These are phyloP conservation scores for Ptychoptera albimana DNA, from an alignment of 2,888 invertebrate genomes.

Conservation along the genomic window DNA sequence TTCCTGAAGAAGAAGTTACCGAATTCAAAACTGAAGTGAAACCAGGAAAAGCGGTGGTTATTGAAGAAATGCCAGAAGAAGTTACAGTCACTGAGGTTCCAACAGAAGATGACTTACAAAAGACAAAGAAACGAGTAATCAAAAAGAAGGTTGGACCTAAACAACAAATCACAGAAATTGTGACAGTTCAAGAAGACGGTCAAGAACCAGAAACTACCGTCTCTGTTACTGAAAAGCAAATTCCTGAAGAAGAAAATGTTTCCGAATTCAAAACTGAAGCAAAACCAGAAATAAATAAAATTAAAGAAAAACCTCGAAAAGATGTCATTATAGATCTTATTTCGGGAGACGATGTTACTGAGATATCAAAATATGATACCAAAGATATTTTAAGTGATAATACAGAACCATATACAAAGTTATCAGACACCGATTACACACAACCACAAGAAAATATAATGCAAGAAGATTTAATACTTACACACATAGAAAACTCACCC, in stretches of 20 bases:
- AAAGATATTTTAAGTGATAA: constrained; percentile 17
- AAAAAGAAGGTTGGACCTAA: constrained; percentile 21
- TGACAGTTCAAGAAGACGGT: constrained; percentile 24
- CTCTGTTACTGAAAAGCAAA: constrained; percentile 16
- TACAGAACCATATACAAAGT: no score
- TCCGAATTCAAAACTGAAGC: neutral
- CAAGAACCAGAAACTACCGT: constrained; percentile 21
- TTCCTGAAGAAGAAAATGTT: constrained; percentile 12
- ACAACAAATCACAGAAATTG: constrained; percentile 22
- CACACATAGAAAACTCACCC: no score
- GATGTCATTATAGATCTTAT: constrained; percentile 13
- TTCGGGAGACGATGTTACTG: constrained; percentile 11
- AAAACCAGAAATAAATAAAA: neutral
- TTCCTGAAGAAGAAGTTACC: constrained; percentile 13
- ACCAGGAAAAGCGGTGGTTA: constrained; percentile 8
- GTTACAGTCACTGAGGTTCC: constrained; percentile 26
- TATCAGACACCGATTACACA: no score
- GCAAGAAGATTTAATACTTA: no score
- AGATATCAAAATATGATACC: constrained; percentile 18
- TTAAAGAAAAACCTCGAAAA: no score
- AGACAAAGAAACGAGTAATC: constrained; percentile 20
- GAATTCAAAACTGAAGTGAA: neutral
- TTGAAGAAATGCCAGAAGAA: constrained; percentile 15
- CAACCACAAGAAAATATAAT: no score
- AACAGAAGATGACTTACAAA: constrained; percentile 21